These are phyloP conservation scores for Myotis davidii DNA, from an alignment of 2,113 vertebrate genomes.

Conservation along the genomic window DNA sequence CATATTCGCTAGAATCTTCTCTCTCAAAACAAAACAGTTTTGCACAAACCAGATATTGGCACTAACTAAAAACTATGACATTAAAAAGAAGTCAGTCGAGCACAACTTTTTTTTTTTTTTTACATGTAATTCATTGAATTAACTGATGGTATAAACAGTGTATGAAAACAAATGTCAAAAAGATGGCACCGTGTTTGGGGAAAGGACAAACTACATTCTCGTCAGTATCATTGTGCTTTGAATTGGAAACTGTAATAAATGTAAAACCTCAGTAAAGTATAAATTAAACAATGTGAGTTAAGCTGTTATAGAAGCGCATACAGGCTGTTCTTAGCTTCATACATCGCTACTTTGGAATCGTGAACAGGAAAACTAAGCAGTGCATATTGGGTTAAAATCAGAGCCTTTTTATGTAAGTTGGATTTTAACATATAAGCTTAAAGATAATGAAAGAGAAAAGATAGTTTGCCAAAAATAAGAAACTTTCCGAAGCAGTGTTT, in stretches of 20 bases:
- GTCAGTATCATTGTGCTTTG: not conserved
- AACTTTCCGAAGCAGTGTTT: not conserved
- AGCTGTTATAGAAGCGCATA: not conserved
- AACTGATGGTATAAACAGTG: not conserved
- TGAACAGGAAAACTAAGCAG: constrained; percentile 37
- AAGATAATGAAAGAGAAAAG: constrained; percentile 17
- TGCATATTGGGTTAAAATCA: constrained; percentile 46
- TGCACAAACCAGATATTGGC: not conserved
- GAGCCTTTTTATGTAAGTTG: not conserved
- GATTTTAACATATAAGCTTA: not conserved
- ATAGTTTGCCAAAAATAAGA: not conserved
- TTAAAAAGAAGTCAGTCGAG: not conserved
- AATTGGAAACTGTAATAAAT: constrained; percentile 37
- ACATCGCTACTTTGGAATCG: constrained; percentile 47
- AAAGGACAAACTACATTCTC: not conserved
- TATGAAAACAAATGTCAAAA: not conserved
- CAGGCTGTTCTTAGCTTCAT: constrained; percentile 18
- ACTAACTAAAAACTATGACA: not conserved
- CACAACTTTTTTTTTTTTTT: constrained; percentile 10
- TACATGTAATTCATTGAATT: not conserved
- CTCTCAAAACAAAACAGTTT: not conserved
- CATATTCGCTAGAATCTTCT: not conserved
- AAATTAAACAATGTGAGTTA: constrained; percentile 43
- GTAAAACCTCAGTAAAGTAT: constrained; percentile 38
- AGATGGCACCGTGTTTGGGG: not conserved